These are phyloP conservation scores for Tuta absoluta DNA, from an alignment of 2,888 invertebrate genomes.

Conservation along the genomic window DNA sequence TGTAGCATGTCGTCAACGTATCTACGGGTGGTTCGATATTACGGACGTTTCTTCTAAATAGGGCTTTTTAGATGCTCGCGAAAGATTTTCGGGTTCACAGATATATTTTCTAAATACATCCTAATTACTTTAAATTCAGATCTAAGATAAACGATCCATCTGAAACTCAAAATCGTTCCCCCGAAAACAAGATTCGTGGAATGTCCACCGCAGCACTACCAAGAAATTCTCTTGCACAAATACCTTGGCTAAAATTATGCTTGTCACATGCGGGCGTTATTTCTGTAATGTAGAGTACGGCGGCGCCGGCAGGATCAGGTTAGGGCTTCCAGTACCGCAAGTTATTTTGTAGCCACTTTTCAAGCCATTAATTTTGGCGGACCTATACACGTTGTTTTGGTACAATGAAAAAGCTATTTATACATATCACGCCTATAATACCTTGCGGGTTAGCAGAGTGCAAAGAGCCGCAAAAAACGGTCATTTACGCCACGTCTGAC, in stretches of 20 bases:
- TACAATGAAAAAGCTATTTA: no score
- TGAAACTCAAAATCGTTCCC: neutral
- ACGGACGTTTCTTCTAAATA: no score
- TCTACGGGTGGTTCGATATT: no score
- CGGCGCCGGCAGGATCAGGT: conserved; percentile 25
- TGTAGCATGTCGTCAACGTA: neutral
- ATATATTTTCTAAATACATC: no score
- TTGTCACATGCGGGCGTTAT: conserved; percentile 62
- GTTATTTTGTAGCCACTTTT: neutral
- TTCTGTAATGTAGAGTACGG: conserved; percentile 55
- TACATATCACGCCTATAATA: no score
- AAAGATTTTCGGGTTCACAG: neutral
- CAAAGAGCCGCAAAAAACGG: no score
- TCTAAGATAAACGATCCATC: neutral
- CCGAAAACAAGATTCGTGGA: neutral
- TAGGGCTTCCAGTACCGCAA: conserved; percentile 3
- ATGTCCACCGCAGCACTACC: neutral
- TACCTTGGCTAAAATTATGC: conserved; percentile 55
- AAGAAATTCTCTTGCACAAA: conserved; percentile 12
- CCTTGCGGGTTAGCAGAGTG: no score
- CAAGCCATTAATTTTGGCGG: no score
- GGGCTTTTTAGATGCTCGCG: no score
- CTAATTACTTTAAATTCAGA: neutral
- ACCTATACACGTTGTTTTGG: no score
- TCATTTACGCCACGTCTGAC: no score